Conservation (phyloP, 1,140 invertebrate genomes). For the Lycorma delicatula region DNA sequence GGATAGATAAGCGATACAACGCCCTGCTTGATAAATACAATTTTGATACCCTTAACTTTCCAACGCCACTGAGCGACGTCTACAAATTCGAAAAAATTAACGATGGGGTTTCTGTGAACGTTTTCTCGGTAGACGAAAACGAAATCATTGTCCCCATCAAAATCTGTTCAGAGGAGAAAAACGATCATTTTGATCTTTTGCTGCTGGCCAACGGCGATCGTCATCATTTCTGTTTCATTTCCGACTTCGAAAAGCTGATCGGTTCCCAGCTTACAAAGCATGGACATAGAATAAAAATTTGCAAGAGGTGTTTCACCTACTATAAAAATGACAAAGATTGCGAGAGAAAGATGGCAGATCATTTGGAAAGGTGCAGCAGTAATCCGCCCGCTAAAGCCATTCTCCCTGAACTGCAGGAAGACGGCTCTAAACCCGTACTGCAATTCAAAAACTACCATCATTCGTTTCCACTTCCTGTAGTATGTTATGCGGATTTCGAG, state of each 20-base stretch:
- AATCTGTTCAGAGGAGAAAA: background rate
- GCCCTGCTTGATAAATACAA: background rate
- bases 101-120: background rate
- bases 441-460: conserved; percentile 4
- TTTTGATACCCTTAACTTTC: background rate
- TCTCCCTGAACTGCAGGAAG: background rate
- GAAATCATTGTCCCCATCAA: background rate
- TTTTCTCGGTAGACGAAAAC: background rate
- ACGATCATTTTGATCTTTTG: background rate
- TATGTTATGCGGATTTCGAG: conserved; percentile 8
- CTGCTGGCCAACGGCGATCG: background rate
- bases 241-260: background rate
- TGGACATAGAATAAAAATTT: background rate
- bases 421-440: background rate
- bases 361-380: background rate
- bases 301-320: conserved; percentile 5
- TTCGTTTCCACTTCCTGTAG: background rate
- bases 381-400: background rate
- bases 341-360: background rate
- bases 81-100: conserved; percentile 2
- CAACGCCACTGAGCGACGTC: background rate
- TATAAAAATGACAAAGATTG: background rate
- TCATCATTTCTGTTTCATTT: conserved; percentile 4
- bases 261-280: background rate
- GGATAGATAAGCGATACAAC: background rate